Evolutionary conservation across 2,888 invertebrate species (phyloP).

Genomic region (Torymus aiolomorphi): DNA sequence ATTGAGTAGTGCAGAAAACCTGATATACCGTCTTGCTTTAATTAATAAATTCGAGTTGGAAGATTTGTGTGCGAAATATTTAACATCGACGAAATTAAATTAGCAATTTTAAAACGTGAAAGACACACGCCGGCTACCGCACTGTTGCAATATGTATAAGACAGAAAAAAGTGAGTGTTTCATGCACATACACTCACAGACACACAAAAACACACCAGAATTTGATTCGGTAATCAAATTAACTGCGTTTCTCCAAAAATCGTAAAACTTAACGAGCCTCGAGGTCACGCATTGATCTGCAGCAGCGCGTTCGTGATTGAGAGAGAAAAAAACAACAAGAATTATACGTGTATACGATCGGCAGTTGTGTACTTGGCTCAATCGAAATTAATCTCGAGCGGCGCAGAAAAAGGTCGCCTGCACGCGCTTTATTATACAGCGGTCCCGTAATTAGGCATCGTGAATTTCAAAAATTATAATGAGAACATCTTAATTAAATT

Average conservation of each 20-base stretch:
- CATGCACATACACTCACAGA: too few species aligned
- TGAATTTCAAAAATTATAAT: constrained; percentile 51
- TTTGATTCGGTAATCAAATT: constrained; percentile 15
- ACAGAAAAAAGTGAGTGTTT: too few species aligned
- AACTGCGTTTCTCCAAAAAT: constrained; percentile 16
- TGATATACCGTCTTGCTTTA: neutral
- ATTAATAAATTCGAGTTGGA: constrained; percentile 10
- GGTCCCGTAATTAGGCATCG: constrained; percentile 31
- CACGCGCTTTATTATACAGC: constrained; percentile 9
- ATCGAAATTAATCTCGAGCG: constrained; percentile 22
- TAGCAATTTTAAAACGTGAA: constrained; percentile 9
- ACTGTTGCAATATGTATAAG: too few species aligned
- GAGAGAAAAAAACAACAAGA: neutral
- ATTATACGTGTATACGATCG: neutral
- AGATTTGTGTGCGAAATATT: neutral
- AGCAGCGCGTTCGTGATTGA: neutral
- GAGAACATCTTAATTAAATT: constrained; percentile 52
- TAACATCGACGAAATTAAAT: constrained; percentile 14
- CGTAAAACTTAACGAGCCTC: constrained; percentile 30
- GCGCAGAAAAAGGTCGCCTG: neutral
- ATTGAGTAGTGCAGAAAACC: too few species aligned
- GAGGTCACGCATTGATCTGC: neutral
- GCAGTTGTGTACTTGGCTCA: constrained; percentile 8
- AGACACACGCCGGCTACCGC: neutral
- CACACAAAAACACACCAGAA: too few species aligned